Evolutionary conservation across 2,888 invertebrate genomes (phyloP).

Genomic region (Glaucopsyche alexis): DNA sequence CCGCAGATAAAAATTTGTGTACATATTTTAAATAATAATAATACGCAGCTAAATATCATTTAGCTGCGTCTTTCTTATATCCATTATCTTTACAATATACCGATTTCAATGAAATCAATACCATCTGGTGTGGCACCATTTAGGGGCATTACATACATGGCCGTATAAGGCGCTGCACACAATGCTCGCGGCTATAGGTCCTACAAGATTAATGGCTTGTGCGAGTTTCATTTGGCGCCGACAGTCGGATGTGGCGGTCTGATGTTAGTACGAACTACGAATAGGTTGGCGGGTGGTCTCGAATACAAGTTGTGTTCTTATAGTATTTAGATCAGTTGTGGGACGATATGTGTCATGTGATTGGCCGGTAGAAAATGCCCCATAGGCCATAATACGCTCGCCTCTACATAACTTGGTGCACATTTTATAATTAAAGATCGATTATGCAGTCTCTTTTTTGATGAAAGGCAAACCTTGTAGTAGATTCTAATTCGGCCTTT

Average conservation of each 20-base stretch:
- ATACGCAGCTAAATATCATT: not conserved
- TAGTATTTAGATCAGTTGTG: too few relatives aligned
- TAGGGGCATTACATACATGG: not conserved
- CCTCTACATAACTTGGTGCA: too few relatives aligned
- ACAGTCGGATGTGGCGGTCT: not conserved
- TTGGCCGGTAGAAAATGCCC: too few relatives aligned
- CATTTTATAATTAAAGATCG: too few relatives aligned
- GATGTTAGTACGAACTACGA: not conserved
- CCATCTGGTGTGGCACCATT: constrained; percentile 7
- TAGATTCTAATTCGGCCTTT: too few relatives aligned
- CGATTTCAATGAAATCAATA: not conserved
- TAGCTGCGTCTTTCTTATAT: too few relatives aligned
- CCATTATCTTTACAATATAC: not conserved
- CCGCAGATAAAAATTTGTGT: not conserved
- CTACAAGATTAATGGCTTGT: not conserved
- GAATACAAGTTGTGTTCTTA: too few relatives aligned
- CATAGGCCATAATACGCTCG: too few relatives aligned
- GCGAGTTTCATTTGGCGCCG: not conserved
- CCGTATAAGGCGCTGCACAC: not conserved
- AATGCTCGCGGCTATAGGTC: not conserved
- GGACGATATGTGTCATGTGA: too few relatives aligned
- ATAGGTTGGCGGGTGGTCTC: not conserved
- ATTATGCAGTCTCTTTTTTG: too few relatives aligned
- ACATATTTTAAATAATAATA: not conserved
- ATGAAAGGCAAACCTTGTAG: too few relatives aligned